Evolutionary conservation across 2,888 invertebrate genomes (phyloP), one percentile per base, ranked within the genome.

Genomic region (Parnassius smintheus): DNA sequence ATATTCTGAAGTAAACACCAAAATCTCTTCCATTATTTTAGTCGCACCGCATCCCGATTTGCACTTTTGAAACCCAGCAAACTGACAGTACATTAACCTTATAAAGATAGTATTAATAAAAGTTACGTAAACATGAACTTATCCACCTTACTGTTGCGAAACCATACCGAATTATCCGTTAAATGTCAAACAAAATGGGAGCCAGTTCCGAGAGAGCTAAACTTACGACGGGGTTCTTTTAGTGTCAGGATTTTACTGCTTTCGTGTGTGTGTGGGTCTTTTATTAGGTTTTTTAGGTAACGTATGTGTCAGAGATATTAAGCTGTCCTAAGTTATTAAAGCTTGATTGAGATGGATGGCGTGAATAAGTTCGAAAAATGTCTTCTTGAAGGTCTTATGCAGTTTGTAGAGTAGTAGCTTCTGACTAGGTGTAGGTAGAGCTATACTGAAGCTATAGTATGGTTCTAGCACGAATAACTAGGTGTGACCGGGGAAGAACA

Each of bases 241-340:
- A 56, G 56, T 56, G 56, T 41, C 46, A 25, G 46, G 46, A 25
- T 46, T 56, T 56, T 25, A 45, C 46, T 56, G 22, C 18, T n/a
- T n/a, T 46, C 46, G 10, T 46, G 46, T 46, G 45, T 46, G 46
- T n/a, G 25, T 46, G 44, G 55, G 55, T 11, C 12, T 46, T 53
- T 56, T 56, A 56, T 56, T 56, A 46, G 46, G 46, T 46, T 56
- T 55, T 56, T 56, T 45, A 46, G 13, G 13, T 49, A 13, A 49
- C 49, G 13, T 49, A 13, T 48, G n/a, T 13, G 13, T n/a, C 13
- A 7, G 44, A 11, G 44, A 44, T 44, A 44, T 44, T 4, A 49
- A 49, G 49, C 9, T 49, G 2, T 49, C 13, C 13, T 13, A 7
- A 13, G 18, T 49, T 49, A 13, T 13, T 49, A 13, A 13, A 13